Conservation (phyloP, 2,797 vertebrate species). For the Glossophaga mutica region DNA sequence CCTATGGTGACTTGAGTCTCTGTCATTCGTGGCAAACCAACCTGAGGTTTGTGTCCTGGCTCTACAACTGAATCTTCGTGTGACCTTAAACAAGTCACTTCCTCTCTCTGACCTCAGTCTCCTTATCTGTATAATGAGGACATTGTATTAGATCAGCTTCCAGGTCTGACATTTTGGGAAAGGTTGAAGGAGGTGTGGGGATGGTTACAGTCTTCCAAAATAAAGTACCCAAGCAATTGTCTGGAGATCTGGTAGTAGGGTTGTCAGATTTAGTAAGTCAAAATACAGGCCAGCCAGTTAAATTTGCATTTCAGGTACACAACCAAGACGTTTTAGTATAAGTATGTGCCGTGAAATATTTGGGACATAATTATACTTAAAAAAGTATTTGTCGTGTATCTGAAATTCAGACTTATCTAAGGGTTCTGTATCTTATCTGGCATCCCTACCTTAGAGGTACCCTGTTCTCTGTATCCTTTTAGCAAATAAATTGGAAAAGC, state of each 20-base stretch:
- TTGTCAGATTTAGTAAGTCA: background rate
- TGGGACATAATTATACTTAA: background rate
- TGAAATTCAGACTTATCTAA: background rate
- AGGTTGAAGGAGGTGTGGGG: background rate
- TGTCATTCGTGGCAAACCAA: background rate
- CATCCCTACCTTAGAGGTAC: background rate
- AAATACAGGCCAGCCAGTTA: background rate
- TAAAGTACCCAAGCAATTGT: background rate
- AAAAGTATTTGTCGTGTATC: background rate
- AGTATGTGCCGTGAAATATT: background rate
- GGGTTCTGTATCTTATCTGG: background rate
- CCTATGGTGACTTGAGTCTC: background rate
- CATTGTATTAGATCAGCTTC: background rate
- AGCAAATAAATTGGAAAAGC: background rate
- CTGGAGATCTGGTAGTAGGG: background rate
- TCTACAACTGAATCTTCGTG: background rate
- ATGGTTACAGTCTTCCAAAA: background rate
- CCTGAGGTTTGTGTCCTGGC: background rate
- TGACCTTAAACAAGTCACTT: background rate
- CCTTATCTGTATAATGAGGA: background rate
- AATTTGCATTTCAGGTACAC: background rate
- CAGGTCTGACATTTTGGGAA: background rate
- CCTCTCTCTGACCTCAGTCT: conserved; percentile 23
- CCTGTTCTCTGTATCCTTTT: background rate
- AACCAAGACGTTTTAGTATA: background rate